phyloP scores from a whole-genome alignment of 2,888 invertebrate genomes.

The Eucriotettix oculatus region DNA sequence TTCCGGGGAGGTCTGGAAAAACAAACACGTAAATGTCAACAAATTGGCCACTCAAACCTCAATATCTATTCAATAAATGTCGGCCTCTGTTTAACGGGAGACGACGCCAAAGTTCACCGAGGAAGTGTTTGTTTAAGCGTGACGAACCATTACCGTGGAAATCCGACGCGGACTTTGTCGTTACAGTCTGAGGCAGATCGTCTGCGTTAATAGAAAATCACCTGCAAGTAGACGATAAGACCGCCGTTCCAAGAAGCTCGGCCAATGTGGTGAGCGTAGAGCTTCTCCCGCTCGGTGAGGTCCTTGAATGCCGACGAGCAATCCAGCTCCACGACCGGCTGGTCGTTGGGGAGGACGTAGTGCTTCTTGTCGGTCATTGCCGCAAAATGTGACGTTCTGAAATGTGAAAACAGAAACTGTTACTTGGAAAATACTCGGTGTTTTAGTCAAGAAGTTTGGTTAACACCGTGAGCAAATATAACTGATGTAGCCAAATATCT shows the following conservation, averaged over 20 bases:
- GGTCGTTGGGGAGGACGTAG: conserved; percentile 39
- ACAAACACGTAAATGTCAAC: conserved; percentile 4
- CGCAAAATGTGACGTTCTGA: not conserved
- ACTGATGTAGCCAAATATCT: too few relatives aligned
- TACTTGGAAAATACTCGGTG: not conserved
- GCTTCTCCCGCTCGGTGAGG: conserved; percentile 61
- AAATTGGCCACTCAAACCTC: too few relatives aligned
- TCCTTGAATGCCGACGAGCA: conserved; percentile 72
- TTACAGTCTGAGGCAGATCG: too few relatives aligned
- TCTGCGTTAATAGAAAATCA: conserved; percentile 13
- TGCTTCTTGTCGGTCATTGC: conserved; percentile 16
- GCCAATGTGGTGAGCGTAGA: conserved; percentile 83
- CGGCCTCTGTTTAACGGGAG: too few relatives aligned
- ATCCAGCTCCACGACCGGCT: conserved; percentile 65
- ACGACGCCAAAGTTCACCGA: too few relatives aligned
- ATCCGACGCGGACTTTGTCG: too few relatives aligned
- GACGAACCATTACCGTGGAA: too few relatives aligned
- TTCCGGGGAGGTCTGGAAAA: conserved; percentile 71
- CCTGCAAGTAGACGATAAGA: conserved; percentile 63
- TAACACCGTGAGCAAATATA: too few relatives aligned
- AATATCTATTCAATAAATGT: too few relatives aligned
- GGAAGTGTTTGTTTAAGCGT: too few relatives aligned
- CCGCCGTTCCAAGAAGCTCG: conserved; percentile 84
- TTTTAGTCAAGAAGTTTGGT: too few relatives aligned
- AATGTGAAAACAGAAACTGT: not conserved